Percentiles rank a stretch among this genome's conserved stretches.
These are phyloP conservation scores for Hiodon tergisus DNA, from an alignment of 2,113 vertebrate species.

Conservation along the genomic window DNA sequence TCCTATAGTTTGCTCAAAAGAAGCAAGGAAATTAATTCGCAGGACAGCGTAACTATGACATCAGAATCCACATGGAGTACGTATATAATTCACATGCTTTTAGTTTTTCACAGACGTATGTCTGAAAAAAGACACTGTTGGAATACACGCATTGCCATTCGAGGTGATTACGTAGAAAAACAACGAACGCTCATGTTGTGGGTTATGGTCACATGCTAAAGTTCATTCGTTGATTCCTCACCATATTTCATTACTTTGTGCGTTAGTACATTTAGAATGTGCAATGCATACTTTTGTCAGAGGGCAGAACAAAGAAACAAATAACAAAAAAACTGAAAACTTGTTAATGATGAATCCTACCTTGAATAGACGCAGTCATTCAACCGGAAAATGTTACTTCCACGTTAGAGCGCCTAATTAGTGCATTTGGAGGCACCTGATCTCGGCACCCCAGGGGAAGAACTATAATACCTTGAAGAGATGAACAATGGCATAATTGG, in stretches of 20 bases:
- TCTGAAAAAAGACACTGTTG: too few relatives aligned
- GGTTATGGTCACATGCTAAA: too few relatives aligned
- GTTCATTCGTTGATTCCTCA: too few relatives aligned
- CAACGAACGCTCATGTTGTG: too few relatives aligned
- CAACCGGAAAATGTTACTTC: constrained; percentile 2
- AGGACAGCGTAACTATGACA: too few relatives aligned
- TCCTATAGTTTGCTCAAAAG: too few relatives aligned
- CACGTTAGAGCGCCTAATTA: constrained; percentile 1
- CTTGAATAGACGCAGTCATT: constrained; percentile 4
- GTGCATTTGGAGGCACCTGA: constrained; percentile 12
- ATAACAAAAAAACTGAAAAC: neutral
- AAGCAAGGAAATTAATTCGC: too few relatives aligned
- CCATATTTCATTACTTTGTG: neutral
- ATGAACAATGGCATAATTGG: constrained; percentile 10
- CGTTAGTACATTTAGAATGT: neutral
- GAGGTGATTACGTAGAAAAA: too few relatives aligned
- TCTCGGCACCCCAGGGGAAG: neutral
- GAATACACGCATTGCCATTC: too few relatives aligned
- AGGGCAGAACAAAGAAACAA: neutral
- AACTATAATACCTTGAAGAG: neutral
- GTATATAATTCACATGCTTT: too few relatives aligned
- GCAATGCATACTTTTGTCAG: neutral
- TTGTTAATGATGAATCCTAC: neutral
- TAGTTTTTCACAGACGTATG: too few relatives aligned
- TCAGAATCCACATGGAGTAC: too few relatives aligned